Base-by-base conservation (phyloP, 2,113 vertebrate genomes). In the Pelusios castaneus region DNA sequence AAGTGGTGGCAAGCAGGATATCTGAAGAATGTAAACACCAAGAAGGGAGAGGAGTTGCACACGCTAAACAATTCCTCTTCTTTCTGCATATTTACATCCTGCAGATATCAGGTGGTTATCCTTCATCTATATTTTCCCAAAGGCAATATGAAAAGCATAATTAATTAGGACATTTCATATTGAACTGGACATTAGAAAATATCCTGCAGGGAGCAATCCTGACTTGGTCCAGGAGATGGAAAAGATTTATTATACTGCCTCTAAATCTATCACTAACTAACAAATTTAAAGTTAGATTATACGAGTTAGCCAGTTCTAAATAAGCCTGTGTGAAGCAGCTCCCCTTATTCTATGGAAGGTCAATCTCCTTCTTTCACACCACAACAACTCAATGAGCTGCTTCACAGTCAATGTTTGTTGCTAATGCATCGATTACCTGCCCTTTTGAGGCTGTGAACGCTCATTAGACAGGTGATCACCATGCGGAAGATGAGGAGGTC, bases 381-480 rank as follows among this genome's bases (percentile, higher is more conserved):
- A 24, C 34, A 12, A 19, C n/a, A 31, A 14, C 5, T 47, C 8
- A 24, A 54, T 4, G 2, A 31, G 45, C 22, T 47, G n/a, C 31
- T 16, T 58, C 12, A 16, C 45, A 11, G 13, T 24, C 58, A 45
- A n/a, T 41, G 14, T 2, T 34, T 31, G 12, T 5, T 38, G 22
- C 4, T 2, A 31, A 2, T 29, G 31, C 38, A 6, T 31, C 27
- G 24, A 3, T 96, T 94, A 99, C 99, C 99, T 98, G 99, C 99
- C 92, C 99, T 98, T 97, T 99, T 99, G 87, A 99, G 98, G 97
- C 99, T 99, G 98, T 99, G 99, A 41, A 99, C 99, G 3, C 99
- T 99, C 99, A 99, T 99, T n/a, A 99, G 98, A 97, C 99, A 99
- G 88, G 99, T 99, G 92, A 99, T 97, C 56, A 99, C 98, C 99